Percentiles rank a stretch among this genome's conserved stretches.
phyloP scores from a whole-genome alignment of 2,888 invertebrate genomes.

The Augochlorella aurata region DNA sequence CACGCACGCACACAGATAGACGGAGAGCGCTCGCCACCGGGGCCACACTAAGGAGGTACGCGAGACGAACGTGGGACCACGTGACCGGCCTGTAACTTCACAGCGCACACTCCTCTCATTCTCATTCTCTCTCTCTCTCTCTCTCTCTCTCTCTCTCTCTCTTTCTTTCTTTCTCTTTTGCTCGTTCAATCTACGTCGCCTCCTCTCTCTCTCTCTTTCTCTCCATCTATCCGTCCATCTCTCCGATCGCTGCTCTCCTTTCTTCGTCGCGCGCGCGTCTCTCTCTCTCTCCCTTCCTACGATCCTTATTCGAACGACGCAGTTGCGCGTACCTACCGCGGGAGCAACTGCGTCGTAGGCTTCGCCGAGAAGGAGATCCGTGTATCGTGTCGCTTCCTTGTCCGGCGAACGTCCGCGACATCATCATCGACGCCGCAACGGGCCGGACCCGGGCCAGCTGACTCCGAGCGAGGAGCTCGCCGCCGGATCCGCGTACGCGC shows the following conservation, averaged over 20 bases:
- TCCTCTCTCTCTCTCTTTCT: neutral
- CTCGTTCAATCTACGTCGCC: constrained; percentile 12
- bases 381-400: constrained; percentile 61
- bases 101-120: constrained; percentile 46
- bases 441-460: neutral
- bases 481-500: constrained; percentile 35
- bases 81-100: constrained; percentile 66
- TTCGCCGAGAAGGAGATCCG: constrained; percentile 60
- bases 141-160: constrained; percentile 10
- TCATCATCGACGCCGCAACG: constrained; percentile 25
- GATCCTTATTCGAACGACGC: constrained; percentile 70
- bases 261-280: neutral
- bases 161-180: constrained; percentile 8
- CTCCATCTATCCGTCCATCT: constrained; percentile 11
- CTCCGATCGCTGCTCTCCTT: neutral
- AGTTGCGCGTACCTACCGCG: constrained; percentile 69
- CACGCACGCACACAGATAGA: neutral
- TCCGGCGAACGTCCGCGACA: constrained; percentile 47
- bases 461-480: constrained; percentile 5
- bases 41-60: constrained; percentile 55
- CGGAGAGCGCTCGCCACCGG: neutral
- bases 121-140: constrained; percentile 15
- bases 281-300: constrained; percentile 42
- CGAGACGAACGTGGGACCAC: constrained; percentile 67
- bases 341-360: constrained; percentile 70